Percentiles rank a stretch among this genome's conserved stretches.
Evolutionary conservation across 2,797 vertebrate species (phyloP).

Genomic region (Schizopygopsis malacanthus): DNA sequence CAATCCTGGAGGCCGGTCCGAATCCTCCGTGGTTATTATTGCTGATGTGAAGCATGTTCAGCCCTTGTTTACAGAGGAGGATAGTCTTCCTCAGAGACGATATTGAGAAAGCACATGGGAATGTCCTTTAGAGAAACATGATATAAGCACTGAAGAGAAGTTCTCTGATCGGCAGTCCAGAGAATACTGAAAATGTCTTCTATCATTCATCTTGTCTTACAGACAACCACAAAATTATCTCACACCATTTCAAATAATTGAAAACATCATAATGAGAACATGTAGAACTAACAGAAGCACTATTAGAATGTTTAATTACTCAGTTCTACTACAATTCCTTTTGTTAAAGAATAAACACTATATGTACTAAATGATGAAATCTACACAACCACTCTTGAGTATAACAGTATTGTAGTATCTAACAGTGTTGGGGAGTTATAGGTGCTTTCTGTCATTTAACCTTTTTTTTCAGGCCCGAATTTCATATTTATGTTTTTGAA

Average conservation of each 20-base stretch:
- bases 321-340: neutral
- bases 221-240: neutral
- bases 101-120: constrained; percentile 49
- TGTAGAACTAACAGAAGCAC: neutral
- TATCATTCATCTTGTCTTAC: neutral
- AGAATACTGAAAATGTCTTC: neutral
- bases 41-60: constrained; percentile 70
- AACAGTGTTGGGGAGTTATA: neutral
- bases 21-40: constrained; percentile 68
- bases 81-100: constrained; percentile 53
- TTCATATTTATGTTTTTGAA: neutral
- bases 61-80: constrained; percentile 63
- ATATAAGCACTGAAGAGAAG: constrained; percentile 22
- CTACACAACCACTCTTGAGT: neutral
- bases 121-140: constrained; percentile 59
- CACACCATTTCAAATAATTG: neutral
- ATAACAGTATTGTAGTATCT: neutral
- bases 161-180: neutral
- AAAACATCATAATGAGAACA: neutral
- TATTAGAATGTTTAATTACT: neutral
- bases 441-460: neutral
- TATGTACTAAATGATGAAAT: neutral
- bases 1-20: constrained; percentile 18
- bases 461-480: neutral
- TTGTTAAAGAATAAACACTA: neutral